Evolutionary conservation across 2,888 invertebrate genomes (phyloP), one percentile per base, ranked within the genome.

Genomic region (Aspidiotus destructor): DNA sequence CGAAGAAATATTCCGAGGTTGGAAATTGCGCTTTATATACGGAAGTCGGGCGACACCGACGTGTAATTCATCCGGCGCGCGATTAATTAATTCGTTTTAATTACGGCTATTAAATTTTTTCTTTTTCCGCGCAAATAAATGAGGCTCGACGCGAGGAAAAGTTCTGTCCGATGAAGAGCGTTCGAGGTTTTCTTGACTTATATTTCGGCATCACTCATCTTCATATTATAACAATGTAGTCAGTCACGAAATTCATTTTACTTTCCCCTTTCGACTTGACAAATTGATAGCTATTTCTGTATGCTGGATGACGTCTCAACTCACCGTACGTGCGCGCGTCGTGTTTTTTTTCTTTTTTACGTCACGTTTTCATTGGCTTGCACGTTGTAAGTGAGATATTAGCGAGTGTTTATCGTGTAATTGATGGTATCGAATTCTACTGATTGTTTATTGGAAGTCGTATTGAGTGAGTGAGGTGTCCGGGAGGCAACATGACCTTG

Each of bases 1-100:
- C 48, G 10, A 48, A 48, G 48, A 6, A 48, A 48, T 48, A 48
- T 48, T 48, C n/a, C 48, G 48, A 48, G 48, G 48, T 11, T 48
- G 11, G 6, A 48, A n/a, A 48, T 48, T 48, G 10, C 48, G 48
- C 48, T 11, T n/a, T n/a, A 28, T 28, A 28, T 28, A n/a, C 48
- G 48, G 48, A 48, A 48, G 48, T 48, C 28, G 28, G 48, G 48
- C 48, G 48, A 48, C 48, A 48, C 10, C 48, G 48, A 11, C 48
- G 48, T 48, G n/a, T 48, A 48, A 48, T n/a, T 48, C 48, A 48
- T 48, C 48, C 48, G 48, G 11, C 11, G 11, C n/a, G 48, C 48
- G 48, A 48, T 48, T 48, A 48, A 48, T 48, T 48, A 48, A 48
- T 48, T 48, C 48, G 48, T 48, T 48, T 48, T 48, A 48, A 48